These are phyloP conservation scores for Acomys russatus DNA, from an alignment of 2,797 vertebrate species.

Conservation along the genomic window DNA sequence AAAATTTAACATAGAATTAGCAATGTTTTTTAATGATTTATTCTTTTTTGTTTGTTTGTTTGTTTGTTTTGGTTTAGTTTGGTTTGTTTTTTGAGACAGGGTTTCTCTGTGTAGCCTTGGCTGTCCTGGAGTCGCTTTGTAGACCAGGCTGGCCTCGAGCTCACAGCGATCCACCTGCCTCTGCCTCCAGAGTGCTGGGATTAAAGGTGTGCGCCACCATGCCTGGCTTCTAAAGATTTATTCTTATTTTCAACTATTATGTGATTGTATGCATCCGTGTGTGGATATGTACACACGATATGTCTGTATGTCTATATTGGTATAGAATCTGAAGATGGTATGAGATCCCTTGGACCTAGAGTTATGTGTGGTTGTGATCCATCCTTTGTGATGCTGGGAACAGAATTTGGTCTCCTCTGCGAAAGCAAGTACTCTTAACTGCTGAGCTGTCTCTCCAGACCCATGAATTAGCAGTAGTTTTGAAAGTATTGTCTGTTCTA, in stretches of 20 bases:
- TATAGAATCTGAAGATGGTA: background rate
- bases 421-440: background rate
- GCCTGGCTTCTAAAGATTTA: background rate
- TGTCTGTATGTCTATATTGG: too few relatives aligned
- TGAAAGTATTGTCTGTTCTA: conserved; percentile 55
- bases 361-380: background rate
- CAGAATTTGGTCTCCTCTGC: background rate
- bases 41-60: background rate
- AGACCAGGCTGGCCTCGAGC: too few relatives aligned
- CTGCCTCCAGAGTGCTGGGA: too few relatives aligned
- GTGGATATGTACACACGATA: too few relatives aligned
- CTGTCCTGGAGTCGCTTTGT: too few relatives aligned
- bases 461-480: background rate
- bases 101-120: too few relatives aligned
- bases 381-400: background rate
- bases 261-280: background rate
- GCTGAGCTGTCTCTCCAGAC: too few relatives aligned
- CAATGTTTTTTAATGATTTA: conserved; percentile 16
- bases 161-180: too few relatives aligned
- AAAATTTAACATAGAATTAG: conserved; percentile 35
- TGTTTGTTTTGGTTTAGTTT: too few relatives aligned
- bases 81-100: too few relatives aligned
- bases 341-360: background rate
- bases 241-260: background rate
- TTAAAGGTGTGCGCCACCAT: too few relatives aligned